Conservation (phyloP, 2,797 vertebrate species). For the Lerista edwardsae region DNA sequence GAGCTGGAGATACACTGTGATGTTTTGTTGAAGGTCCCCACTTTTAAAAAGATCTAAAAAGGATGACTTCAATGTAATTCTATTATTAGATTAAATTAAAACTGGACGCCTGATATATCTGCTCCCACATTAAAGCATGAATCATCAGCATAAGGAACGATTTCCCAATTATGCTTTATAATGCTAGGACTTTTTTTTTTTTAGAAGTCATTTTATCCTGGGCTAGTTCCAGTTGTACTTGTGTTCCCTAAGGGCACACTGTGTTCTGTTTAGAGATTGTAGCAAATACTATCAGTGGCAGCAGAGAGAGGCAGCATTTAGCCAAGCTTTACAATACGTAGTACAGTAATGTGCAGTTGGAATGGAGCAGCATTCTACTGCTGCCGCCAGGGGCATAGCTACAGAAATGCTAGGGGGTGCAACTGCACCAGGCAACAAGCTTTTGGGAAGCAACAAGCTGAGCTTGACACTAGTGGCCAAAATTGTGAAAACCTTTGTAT, state of each 20-base stretch:
- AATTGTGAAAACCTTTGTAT: no score
- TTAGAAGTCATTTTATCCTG: slow-evolving; percentile 54
- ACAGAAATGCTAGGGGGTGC: no score
- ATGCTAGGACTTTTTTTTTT: slow-evolving; percentile 42
- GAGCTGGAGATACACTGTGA: no score
- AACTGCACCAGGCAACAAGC: no score
- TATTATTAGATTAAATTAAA: slow-evolving; percentile 33
- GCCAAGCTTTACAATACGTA: slow-evolving; percentile 25
- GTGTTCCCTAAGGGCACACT: background rate
- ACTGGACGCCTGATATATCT: slow-evolving; percentile 43
- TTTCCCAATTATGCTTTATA: slow-evolving; percentile 63
- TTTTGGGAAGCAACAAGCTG: no score
- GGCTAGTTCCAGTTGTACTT: slow-evolving; percentile 48
- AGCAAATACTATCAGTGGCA: slow-evolving; percentile 38
- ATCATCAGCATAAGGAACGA: slow-evolving; percentile 51
- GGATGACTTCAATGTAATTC: background rate
- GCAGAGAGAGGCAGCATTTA: slow-evolving; percentile 29
- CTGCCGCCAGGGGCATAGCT: no score
- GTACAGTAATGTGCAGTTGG: background rate
- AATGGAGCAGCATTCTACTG: background rate
- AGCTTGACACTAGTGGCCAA: no score
- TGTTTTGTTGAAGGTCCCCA: no score
- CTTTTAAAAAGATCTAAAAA: slow-evolving; percentile 24
- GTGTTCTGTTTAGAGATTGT: slow-evolving; percentile 40
- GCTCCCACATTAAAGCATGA: slow-evolving; percentile 50